Base-by-base conservation (phyloP, 2,797 vertebrate genomes). In the Chromis chromis region DNA sequence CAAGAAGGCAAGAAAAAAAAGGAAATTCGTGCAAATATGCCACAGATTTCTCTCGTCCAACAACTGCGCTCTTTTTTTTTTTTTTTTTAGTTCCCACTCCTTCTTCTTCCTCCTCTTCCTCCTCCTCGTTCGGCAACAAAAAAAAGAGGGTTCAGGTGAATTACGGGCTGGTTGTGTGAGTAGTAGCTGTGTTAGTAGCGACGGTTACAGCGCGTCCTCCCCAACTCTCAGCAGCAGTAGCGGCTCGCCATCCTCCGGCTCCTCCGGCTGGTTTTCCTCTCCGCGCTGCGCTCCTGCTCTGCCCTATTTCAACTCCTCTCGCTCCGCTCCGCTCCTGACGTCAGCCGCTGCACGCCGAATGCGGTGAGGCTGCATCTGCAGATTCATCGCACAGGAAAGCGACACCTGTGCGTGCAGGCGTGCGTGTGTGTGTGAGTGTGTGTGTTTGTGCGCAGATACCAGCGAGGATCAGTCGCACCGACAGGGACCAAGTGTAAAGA, bases 251-350 rank as follows among this genome's bases (percentile, higher is more conserved):
- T 93, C 85, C 86, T 89, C 88, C 88, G 81, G 88, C 88, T 91
- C 80, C 77, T 75, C 70, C 70, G 93, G 91, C 53, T 87, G 77
- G 74, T 78, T 54, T 80, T 86, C 70, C 89, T 92, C 84, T 90
- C 86, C 28, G 91, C 92, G 84, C 84, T 82, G 39, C 80, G 86
- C 84, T 81, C 77, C 78, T 74, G 90, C 85, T 94, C 93, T 94
- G 95, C 95, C 93, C 96, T 97, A 97, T 98, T 96, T 98, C 92
- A 93, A 87, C 91, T 68, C 86, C 94, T 89, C 95, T 85, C 94
- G 74, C 92, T 92, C 92, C 83, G 94, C 94, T 94, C 94, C 80
- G 46, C 92, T 93, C 91, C 91, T 96, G 95, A 98, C 97, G 96
- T 98, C 96, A 98, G 91, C 86, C 87, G 76, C 88, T 87, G 88